phyloP scores from a whole-genome alignment of 2,888 invertebrate species.

The Drosophila koepferae region DNA sequence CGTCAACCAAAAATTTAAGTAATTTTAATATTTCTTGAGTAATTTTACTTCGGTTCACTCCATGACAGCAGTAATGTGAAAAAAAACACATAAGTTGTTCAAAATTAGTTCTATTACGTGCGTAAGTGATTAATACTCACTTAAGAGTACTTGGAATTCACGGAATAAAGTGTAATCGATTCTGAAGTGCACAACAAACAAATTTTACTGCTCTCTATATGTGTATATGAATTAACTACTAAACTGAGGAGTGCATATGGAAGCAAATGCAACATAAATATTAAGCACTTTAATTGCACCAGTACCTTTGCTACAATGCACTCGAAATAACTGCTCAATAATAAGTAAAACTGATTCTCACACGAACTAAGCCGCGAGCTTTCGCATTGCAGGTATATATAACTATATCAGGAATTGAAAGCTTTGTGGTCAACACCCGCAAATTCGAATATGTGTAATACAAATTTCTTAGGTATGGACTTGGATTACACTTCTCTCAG shows the following conservation, averaged over 20 bases:
- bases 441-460: not conserved
- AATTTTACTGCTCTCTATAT: not conserved
- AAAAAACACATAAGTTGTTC: not conserved
- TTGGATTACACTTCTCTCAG: not conserved
- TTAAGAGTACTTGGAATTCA: not conserved
- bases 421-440: slow-evolving; percentile 6
- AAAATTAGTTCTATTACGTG: not conserved
- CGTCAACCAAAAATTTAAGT: no score
- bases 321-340: not conserved
- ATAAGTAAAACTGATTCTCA: not conserved
- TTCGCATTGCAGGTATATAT: no score
- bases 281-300: not conserved
- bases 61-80: no score
- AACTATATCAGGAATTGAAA: not conserved
- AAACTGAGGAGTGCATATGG: not conserved
- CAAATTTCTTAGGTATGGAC: not conserved
- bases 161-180: not conserved
- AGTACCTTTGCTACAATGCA: not conserved
- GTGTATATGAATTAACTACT: not conserved
- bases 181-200: not conserved
- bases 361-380: not conserved
- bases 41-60: no score
- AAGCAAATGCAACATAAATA: not conserved
- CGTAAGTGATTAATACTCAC: not conserved
- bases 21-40: no score